Base-by-base conservation (phyloP, 2,113 vertebrate species). In the Chelonoidis abingdonii region DNA sequence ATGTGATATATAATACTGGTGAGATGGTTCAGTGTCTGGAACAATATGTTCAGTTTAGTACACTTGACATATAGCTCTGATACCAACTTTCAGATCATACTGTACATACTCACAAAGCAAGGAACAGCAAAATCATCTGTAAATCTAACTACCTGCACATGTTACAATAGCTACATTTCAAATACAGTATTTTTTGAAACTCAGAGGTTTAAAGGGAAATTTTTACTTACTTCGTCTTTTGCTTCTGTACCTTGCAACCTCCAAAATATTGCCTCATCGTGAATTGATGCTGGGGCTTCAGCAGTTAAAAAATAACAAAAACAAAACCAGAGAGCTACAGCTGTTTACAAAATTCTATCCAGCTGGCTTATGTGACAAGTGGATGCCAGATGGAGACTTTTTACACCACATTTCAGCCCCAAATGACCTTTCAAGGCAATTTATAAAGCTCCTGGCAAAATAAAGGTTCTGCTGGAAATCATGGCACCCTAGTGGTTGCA, bases 291-390 rank as follows among this genome's bases (percentile, higher is more conserved):
- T 87, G 17, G 38, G 5, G 19, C 65, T 10, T 38, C 35, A 72
- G 17, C 4, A 22, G 9, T 72, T 72, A 95, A 82, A 95, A 93
- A 52, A 79, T 2, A 38, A n/a, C 25, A 24, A 31, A 2, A 35
- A 31, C 49, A 89, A 87, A 47, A 21, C 24, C 14, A 47, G 75
- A 47, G 41, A 76, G 75, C n/a, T 80, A 59, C 82, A 92, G 84
- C 87, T 85, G 75, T 89, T 94, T 75, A 85, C 57, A 75, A 54
- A 90, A 95, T 54, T 52, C n/a, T 80, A 29, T 91, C 62, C 94
- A 65, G 85, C n/a, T 27, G 50, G 19, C 10, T 16, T 19, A 29
- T 57, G 10, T 50, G 7, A 57, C 53, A 50, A 94, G 80, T 4
- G 0, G 10, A 75, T 76, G 89, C 69, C 89, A 93, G 88, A 38